These are phyloP conservation scores for Rhodinocichla rosea DNA, from an alignment of 2,113 vertebrate species.

Conservation along the genomic window DNA sequence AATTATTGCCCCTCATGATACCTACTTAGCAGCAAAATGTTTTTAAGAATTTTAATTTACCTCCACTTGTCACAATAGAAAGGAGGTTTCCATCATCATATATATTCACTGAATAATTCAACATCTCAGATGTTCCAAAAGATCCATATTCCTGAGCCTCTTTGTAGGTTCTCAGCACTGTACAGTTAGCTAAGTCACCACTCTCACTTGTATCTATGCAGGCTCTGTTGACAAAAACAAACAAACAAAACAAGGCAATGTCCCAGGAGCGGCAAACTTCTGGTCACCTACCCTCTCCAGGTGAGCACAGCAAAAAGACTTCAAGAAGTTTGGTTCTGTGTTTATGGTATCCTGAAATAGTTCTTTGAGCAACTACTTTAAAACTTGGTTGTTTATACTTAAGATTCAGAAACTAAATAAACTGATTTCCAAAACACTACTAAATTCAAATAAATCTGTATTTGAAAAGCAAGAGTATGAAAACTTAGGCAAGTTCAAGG, in stretches of 20 bases:
- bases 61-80: conserved; percentile 97
- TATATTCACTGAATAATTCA: conserved; percentile 96
- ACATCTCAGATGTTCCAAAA: conserved; percentile 92
- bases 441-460: neutral
- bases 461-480: neutral
- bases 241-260: neutral
- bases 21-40: neutral
- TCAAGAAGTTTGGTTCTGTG: neutral
- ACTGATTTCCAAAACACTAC: neutral
- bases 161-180: conserved; percentile 86
- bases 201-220: conserved; percentile 91
- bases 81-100: conserved; percentile 96
- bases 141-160: conserved; percentile 91
- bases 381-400: neutral
- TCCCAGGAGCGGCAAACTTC: neutral
- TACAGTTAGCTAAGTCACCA: conserved; percentile 84
- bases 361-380: neutral
- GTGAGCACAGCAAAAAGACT: neutral
- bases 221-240: conserved; percentile 75
- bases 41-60: conserved; percentile 64
- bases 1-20: neutral
- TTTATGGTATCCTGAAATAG: neutral
- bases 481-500: neutral
- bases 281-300: rapidly evolving
- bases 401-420: neutral